phyloP scores from a whole-genome alignment of 2,888 invertebrate genomes.

The Bursaphelenchus okinawaensis region DNA sequence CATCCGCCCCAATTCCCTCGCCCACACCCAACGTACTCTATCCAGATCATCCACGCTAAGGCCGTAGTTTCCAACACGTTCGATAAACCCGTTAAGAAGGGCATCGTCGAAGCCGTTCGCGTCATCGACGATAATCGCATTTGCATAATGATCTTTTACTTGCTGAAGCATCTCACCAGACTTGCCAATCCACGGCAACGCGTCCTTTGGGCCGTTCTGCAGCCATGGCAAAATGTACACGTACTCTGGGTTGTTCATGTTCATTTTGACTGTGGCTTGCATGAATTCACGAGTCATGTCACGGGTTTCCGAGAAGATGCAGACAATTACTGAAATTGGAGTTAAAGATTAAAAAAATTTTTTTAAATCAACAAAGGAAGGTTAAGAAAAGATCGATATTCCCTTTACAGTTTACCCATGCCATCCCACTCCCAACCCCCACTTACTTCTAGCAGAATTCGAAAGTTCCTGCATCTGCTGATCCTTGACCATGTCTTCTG shows the following conservation, averaged over 20 bases:
- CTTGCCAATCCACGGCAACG: slow-evolving; percentile 51
- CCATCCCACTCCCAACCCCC: background rate
- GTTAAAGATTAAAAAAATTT: background rate
- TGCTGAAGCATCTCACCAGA: slow-evolving; percentile 48
- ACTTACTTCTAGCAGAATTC: slow-evolving; percentile 46
- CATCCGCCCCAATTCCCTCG: no score
- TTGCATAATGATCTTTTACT: slow-evolving; percentile 50
- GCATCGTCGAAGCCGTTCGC: slow-evolving; percentile 40
- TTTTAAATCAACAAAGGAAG: background rate
- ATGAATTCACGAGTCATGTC: slow-evolving; percentile 47
- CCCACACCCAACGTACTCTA: slow-evolving; percentile 29
- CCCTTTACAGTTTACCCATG: background rate
- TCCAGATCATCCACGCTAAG: slow-evolving; percentile 30
- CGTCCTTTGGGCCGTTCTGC: slow-evolving; percentile 45
- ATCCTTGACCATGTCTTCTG: slow-evolving; percentile 38
- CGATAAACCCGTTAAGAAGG: slow-evolving; percentile 24
- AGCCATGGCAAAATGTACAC: slow-evolving; percentile 53
- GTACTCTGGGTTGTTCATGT: slow-evolving; percentile 43
- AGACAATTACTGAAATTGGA: slow-evolving; percentile 40
- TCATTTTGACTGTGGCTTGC: slow-evolving; percentile 31
- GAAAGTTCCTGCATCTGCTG: slow-evolving; percentile 45
- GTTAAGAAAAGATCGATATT: background rate
- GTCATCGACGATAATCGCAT: slow-evolving; percentile 50
- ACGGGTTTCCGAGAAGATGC: slow-evolving; percentile 52
- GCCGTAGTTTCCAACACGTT: slow-evolving; percentile 26